These are phyloP conservation scores for Apodemus sylvaticus DNA, from an alignment of 2,113 vertebrate genomes.

Conservation along the genomic window DNA sequence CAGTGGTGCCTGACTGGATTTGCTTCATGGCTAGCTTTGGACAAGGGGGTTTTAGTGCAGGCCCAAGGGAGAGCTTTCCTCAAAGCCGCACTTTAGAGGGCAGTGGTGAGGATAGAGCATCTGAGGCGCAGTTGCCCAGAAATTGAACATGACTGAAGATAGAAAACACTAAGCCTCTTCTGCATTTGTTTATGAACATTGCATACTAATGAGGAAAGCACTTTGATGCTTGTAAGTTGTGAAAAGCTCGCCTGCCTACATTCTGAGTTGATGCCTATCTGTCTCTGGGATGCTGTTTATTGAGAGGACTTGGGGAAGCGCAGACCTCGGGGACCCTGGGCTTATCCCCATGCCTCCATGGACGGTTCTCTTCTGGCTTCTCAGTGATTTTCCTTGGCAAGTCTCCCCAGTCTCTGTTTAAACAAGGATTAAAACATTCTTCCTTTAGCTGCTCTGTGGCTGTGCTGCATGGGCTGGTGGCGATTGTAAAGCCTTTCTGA, in stretches of 20 bases:
- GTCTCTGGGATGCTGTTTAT: conserved; percentile 13
- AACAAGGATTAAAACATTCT: conserved; percentile 62
- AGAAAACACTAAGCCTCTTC: neutral
- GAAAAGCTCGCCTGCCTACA: neutral
- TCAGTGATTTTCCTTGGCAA: conserved; percentile 8
- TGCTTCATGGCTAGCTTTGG: conserved; percentile 1
- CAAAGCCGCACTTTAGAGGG: neutral
- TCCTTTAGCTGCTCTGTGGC: conserved; percentile 54
- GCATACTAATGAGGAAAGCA: conserved; percentile 61
- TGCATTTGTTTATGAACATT: conserved; percentile 50
- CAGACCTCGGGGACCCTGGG: conserved; percentile 27
- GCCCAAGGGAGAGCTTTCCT: neutral
- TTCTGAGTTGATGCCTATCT: conserved; percentile 57
- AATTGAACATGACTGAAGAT: neutral
- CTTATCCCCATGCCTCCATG: neutral
- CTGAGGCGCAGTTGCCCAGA: neutral
- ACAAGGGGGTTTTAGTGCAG: neutral
- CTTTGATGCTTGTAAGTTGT: conserved; percentile 63
- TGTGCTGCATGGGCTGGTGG: conserved; percentile 15
- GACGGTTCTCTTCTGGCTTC: conserved; percentile 14
- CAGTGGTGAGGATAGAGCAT: neutral
- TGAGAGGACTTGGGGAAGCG: neutral
- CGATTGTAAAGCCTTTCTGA: conserved; percentile 67
- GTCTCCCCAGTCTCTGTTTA: neutral
- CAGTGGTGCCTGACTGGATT: neutral